These are phyloP conservation scores for Heliconius himera DNA, from an alignment of 1,140 invertebrate species.

Conservation along the genomic window DNA sequence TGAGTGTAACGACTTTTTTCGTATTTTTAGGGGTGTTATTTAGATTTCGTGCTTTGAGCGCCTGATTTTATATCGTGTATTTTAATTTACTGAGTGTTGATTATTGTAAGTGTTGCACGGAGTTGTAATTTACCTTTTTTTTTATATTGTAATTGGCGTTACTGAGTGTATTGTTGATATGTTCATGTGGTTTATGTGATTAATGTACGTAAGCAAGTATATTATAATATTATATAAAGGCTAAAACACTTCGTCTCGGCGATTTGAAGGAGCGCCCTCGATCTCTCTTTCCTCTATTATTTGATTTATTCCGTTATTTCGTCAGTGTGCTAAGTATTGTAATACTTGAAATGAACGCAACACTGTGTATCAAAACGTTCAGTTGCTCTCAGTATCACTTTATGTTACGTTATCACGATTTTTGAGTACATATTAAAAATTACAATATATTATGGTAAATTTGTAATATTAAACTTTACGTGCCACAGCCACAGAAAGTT, in stretches of 20 bases:
- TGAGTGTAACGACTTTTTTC: slow-evolving; percentile 55
- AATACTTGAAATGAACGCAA: neutral
- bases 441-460: slow-evolving; percentile 45
- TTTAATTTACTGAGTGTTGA: slow-evolving; percentile 71
- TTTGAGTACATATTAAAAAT: slow-evolving; percentile 48
- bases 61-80: slow-evolving; percentile 74
- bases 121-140: slow-evolving; percentile 64
- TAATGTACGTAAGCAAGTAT: slow-evolving; percentile 47
- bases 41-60: slow-evolving; percentile 75
- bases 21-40: slow-evolving; percentile 65
- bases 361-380: slow-evolving; percentile 40
- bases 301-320: neutral
- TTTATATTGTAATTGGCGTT: slow-evolving; percentile 50
- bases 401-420: slow-evolving; percentile 41
- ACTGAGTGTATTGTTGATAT: slow-evolving; percentile 59
- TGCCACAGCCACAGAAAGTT: slow-evolving; percentile 62
- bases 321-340: neutral
- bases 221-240: slow-evolving; percentile 35
- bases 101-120: slow-evolving; percentile 70
- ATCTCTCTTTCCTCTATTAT: slow-evolving; percentile 39
- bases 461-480: slow-evolving; percentile 50
- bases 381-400: slow-evolving; percentile 55
- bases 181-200: slow-evolving; percentile 59
- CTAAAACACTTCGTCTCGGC: slow-evolving; percentile 31
- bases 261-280: slow-evolving; percentile 15